phyloP scores from a whole-genome alignment of 2,113 vertebrate species.

The Peromyscus polionotus region DNA sequence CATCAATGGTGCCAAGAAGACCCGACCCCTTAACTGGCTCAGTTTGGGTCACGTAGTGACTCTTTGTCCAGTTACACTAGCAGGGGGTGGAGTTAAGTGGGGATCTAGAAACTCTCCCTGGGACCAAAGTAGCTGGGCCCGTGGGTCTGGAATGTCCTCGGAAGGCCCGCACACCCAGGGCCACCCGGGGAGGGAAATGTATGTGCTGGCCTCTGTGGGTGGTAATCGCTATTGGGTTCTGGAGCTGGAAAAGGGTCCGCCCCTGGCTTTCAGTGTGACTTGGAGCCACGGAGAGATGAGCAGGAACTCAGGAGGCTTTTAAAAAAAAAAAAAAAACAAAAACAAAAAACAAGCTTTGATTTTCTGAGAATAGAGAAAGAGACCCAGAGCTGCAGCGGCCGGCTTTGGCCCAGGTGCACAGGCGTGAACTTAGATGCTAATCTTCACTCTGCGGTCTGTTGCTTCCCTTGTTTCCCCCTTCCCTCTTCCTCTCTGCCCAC shows the following conservation, averaged over 20 bases:
- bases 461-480: background rate
- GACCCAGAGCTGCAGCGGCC: background rate
- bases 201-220: background rate
- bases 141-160: background rate
- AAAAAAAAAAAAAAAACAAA: background rate
- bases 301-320: background rate
- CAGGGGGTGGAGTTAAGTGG: background rate
- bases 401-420: background rate
- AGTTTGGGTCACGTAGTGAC: background rate
- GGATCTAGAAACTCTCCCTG: background rate
- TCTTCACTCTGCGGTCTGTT: background rate
- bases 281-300: background rate
- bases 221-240: background rate
- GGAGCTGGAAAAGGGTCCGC: background rate
- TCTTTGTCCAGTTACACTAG: background rate
- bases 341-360: background rate
- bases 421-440: background rate
- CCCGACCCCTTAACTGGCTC: background rate
- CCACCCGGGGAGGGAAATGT: background rate
- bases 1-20: background rate
- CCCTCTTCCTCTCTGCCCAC: accelerated
- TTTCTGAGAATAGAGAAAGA: background rate
- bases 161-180: background rate
- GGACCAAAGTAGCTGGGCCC: background rate
- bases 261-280: background rate